Percentiles rank a stretch among this genome's conserved stretches.
Conservation (phyloP, 2,113 vertebrate species). For the Coptodon rendalli region DNA sequence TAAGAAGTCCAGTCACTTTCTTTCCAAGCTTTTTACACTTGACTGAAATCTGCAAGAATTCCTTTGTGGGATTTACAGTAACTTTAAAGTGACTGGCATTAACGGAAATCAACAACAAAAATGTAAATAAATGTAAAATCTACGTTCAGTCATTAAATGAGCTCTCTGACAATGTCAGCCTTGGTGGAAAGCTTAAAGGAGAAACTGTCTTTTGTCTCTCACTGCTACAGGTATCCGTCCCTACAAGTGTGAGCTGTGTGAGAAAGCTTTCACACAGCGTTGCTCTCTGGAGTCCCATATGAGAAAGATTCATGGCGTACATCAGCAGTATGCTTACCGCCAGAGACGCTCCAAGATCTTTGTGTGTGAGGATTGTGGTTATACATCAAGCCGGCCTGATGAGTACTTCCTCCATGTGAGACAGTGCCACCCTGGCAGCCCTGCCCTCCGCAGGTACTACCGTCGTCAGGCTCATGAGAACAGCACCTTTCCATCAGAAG, state of each 20-base stretch:
- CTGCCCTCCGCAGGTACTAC: slow-evolving; percentile 68
- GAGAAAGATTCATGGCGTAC: slow-evolving; percentile 81
- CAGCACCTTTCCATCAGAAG: slow-evolving; percentile 7
- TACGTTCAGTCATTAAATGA: neutral
- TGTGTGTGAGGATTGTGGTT: slow-evolving; percentile 87
- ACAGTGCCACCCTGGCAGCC: slow-evolving; percentile 68
- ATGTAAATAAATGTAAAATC: neutral
- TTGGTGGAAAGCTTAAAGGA: neutral
- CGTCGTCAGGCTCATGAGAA: slow-evolving; percentile 66
- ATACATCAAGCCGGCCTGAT: slow-evolving; percentile 75
- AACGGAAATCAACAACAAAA: neutral
- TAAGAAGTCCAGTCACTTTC: neutral
- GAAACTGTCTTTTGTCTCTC: neutral
- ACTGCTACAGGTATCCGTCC: slow-evolving; percentile 79
- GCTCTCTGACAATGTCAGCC: neutral
- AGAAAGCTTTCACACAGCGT: slow-evolving; percentile 87
- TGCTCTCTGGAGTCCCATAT: slow-evolving; percentile 88
- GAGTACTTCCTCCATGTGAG: slow-evolving; percentile 77
- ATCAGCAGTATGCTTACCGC: slow-evolving; percentile 82
- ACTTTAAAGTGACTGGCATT: neutral
- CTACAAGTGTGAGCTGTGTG: slow-evolving; percentile 82
- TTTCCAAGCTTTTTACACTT: neutral
- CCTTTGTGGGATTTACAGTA: neutral
- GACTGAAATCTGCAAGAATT: neutral
- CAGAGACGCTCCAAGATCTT: slow-evolving; percentile 87